Percentiles rank a stretch among this genome's conserved stretches.
Conservation (phyloP, 2,113 vertebrate genomes). For the human region GRCh38 chr2:104521501-104522000, state of each 20-base stretch:
- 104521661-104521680: background rate
- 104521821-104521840: background rate
- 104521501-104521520: slow-evolving; percentile 55
- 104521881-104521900: background rate
- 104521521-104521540: slow-evolving; percentile 33
- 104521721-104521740: background rate
- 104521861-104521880: background rate
- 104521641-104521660: background rate
- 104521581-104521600: background rate
- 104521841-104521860: background rate
- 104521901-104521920: background rate
- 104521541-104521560: background rate
- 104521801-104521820: background rate
- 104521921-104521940: background rate
- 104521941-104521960: background rate
- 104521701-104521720: background rate
- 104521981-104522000: background rate
- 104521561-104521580: background rate
- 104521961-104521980: background rate
- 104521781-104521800: background rate
- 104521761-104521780: too few relatives aligned
- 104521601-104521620: background rate
- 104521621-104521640: background rate
- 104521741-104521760: background rate
- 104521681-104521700: background rate